These are phyloP conservation scores for Platanista minor DNA, from an alignment of 2,113 vertebrate species.

Conservation along the genomic window DNA sequence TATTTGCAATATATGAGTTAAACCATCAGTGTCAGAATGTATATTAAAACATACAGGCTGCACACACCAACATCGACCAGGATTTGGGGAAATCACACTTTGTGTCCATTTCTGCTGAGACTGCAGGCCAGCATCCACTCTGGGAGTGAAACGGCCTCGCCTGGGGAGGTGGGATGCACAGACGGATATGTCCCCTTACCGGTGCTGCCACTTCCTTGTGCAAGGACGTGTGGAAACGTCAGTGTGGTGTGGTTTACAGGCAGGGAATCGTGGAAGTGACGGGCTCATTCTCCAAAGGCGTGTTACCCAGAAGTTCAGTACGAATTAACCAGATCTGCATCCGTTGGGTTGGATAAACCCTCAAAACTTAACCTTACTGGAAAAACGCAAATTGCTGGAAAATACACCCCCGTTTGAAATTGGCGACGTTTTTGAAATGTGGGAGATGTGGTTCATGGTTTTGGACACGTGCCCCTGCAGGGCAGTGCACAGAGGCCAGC, in stretches of 20 bases:
- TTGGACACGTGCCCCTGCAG: rapidly evolving
- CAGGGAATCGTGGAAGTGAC: rapidly evolving
- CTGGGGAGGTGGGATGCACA: too few relatives aligned
- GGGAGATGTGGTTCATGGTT: rapidly evolving
- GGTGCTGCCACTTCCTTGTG: not conserved
- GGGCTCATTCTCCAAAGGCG: too few relatives aligned
- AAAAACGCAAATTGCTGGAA: not conserved
- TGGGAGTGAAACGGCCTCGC: not conserved
- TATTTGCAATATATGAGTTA: not conserved
- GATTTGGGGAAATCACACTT: not conserved
- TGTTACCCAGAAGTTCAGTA: too few relatives aligned
- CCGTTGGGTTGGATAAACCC: not conserved
- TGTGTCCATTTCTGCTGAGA: not conserved
- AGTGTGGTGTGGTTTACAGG: not conserved
- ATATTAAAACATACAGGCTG: not conserved
- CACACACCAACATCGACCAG: not conserved
- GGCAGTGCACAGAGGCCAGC: not conserved
- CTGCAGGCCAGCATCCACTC: not conserved
- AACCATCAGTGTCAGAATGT: not conserved
- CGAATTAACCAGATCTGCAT: not conserved
- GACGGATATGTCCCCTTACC: not conserved
- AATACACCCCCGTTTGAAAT: not conserved
- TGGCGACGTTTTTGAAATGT: not conserved
- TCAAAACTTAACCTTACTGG: not conserved
- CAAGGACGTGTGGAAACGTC: not conserved